Evolutionary conservation across 2,113 vertebrate species (phyloP), one percentile per base, ranked within the genome.

Genomic region (Dasyornis broadbenti): DNA sequence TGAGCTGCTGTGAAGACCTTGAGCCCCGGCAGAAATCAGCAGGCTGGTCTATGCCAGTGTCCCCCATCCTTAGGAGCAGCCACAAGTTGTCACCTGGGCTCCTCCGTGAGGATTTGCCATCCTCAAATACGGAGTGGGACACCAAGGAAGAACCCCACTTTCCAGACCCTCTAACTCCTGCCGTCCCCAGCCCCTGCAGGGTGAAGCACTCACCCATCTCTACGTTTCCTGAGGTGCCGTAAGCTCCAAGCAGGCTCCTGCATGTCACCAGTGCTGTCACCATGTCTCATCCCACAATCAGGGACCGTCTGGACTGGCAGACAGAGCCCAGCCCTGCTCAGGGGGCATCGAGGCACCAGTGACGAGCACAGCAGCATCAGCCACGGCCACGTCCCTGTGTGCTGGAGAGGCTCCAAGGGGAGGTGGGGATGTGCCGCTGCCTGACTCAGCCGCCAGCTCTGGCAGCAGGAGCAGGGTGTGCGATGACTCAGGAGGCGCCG

Each of bases 401-500:
- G 33, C 52, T 78, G 83, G 82, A 75, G 76, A 86, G 18, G 72
- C 56, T 83, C 89, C 91, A 50, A 28, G 79, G 47, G 49, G 66
- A 94, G 92, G 71, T 90, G 86, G 88, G 64, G 86, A 89, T 9
- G 56, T 28, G 87, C 87, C 59, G 64, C 53, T 68, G 73, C 68
- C 89, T 96, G 95, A 96, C 60, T 97, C 92, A 95, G 31, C 64
- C 2, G 2, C 71, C 39, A 35, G 70, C 91, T 52, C 49, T 22
- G 82, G 28, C 63, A 89, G 77, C 86, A 30, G 83, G 60, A 69
- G 75, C 70, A 70, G 89, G 86, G 47, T 13, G 54, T 7, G 57
- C 83, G 91, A 7, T 97, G 96, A 97, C 64, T 97, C 95, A 97
- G 94, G 89, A 94, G 94, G 31, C 82, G 78, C 56, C 1, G 42